Conservation (phyloP, 2,888 invertebrate species). For the Parascotia fuliginaria region DNA sequence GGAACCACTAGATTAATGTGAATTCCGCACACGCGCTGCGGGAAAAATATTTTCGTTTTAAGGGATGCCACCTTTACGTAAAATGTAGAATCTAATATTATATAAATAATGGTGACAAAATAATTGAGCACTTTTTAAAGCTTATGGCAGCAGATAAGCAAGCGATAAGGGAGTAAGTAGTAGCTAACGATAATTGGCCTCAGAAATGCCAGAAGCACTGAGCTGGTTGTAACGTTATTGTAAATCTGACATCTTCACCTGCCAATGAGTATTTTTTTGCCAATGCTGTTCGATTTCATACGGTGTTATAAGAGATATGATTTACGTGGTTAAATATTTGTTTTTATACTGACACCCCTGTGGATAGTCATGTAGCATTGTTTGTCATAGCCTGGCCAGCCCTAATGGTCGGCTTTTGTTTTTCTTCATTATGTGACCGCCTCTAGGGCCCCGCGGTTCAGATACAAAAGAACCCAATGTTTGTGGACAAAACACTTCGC, state of each 20-base stretch:
- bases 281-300: too few relatives aligned
- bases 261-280: too few relatives aligned
- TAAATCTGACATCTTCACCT: too few relatives aligned
- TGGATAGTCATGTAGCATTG: slow-evolving; percentile 44
- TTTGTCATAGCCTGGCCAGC: slow-evolving; percentile 62
- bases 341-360: slow-evolving; percentile 37
- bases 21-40: slow-evolving; percentile 54
- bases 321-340: neutral
- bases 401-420: slow-evolving; percentile 73
- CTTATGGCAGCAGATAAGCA: too few relatives aligned
- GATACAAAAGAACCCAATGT: slow-evolving; percentile 59
- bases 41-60: slow-evolving; percentile 54
- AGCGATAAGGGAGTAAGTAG: too few relatives aligned
- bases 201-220: too few relatives aligned
- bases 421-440: slow-evolving; percentile 69
- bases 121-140: too few relatives aligned
- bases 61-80: slow-evolving; percentile 38
- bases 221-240: too few relatives aligned
- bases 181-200: too few relatives aligned
- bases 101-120: too few relatives aligned
- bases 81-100: neutral
- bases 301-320: too few relatives aligned
- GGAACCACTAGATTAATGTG: slow-evolving; percentile 60
- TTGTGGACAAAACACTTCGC: slow-evolving; percentile 40
- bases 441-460: slow-evolving; percentile 47